phyloP scores from a whole-genome alignment of 2,888 invertebrate species.

The Mythimna vitellina region DNA sequence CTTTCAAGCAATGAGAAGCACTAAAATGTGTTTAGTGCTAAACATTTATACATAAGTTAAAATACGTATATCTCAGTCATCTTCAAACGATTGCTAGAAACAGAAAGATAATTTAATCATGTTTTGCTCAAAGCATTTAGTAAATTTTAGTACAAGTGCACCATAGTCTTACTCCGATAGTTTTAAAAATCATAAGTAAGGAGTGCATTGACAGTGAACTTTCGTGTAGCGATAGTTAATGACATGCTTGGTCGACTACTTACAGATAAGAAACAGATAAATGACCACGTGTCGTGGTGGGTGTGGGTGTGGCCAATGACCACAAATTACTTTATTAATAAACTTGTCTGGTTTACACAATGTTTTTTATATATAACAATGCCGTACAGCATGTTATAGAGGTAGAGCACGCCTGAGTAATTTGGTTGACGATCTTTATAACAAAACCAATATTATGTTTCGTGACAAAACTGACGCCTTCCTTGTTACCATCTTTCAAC shows the following conservation, averaged over 20 bases:
- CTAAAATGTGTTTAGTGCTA: neutral
- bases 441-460: neutral
- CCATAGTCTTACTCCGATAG: neutral
- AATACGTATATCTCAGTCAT: neutral
- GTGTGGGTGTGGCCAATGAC: slow-evolving; percentile 54
- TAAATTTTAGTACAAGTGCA: neutral
- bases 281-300: slow-evolving; percentile 70
- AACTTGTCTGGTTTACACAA: slow-evolving; percentile 17
- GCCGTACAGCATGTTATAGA: neutral
- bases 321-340: slow-evolving; percentile 47
- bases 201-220: slow-evolving; percentile 69
- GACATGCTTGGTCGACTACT: slow-evolving; percentile 55
- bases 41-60: neutral
- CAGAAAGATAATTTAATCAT: neutral
- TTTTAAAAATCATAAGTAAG: slow-evolving; percentile 42
- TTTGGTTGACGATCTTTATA: neutral
- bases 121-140: neutral
- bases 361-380: slow-evolving; percentile 15
- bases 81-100: neutral
- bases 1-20: neutral
- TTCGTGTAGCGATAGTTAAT: slow-evolving; percentile 64
- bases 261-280: slow-evolving; percentile 70
- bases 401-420: neutral
- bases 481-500: neutral
- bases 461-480: slow-evolving; percentile 2